Evolutionary conservation across 2,888 invertebrate species (phyloP), one percentile per base, ranked within the genome.

Genomic region (Ptychoptera contaminata): DNA sequence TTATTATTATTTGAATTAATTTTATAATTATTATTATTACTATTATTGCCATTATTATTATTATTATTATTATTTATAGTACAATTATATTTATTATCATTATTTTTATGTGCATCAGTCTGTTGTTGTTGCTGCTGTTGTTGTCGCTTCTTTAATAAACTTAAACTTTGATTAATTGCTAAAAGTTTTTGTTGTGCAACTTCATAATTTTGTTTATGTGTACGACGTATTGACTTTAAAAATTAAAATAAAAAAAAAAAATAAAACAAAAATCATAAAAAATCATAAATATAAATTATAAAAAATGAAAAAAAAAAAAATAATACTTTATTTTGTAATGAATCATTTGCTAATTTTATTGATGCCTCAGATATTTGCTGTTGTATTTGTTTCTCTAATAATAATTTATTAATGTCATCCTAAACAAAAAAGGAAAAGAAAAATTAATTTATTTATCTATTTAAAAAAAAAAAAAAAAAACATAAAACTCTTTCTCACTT

Each of bases 161-260:
- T 43, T 10, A 51, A 44, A 43, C 48, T 54, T 35, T 50, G 47
- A 60, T 60, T 47, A 52, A 60, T 47, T 29, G 48, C 16, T 40
- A 46, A 38, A 12, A 52, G 16, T 37, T 54, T 54, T 36, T 55
- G 51, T 43, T 54, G 53, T 1, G 53, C 51, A 5, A 49, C 41
- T 14, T 56, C 55, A 46, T 53, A 54, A 36, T 52, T 51, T 8
- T 52, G 50, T n/a, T 53, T 53, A 42, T 53, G 51, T 12, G 42
- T 48, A 9, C 49, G 48, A 23, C 53, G 48, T n/a, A 49, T 47
- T 23, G 50, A 50, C 47, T 44, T 32, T 31, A 43, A 12, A 3
- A 40, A 23, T 23, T 5, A 11, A 32, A 15, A 11, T n/a, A 15
- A 42, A 23, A 38, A 30, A n/a, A n/a, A n/a, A n/a, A n/a, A n/a